Evolutionary conservation across 2,888 invertebrate genomes (phyloP), one percentile per base, ranked within the genome.

Genomic region (Sylvicola cinctus): DNA sequence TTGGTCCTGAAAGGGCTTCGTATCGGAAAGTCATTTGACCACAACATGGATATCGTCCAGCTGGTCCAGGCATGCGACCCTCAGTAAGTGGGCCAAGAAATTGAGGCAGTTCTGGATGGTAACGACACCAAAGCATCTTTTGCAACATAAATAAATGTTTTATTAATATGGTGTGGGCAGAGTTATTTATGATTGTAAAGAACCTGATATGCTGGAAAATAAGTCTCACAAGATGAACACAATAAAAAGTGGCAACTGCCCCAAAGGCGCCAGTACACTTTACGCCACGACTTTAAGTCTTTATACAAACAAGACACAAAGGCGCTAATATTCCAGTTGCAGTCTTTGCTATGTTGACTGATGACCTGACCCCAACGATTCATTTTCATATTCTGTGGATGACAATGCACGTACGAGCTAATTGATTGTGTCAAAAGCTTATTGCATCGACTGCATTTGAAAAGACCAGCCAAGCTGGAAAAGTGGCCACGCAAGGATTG

Each of bases 181-280:
- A n/a, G 16, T 35, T 25, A 10, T 17, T 27, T 20, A 29, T 2
- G 14, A 25, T 26, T 10, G 40, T 43, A 44, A 30, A 39, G 40
- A 32, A 64, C 66, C 58, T 70, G 70, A 49, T 75, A 72, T 2
- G 72, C 68, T 0, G 83, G 77, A 49, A 81, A 84, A 51, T 70
- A 71, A 25, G 65, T 68, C 47, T 79, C 77, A 49, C 88, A 90
- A 3, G 70, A 66, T 32, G 70, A 68, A 49, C 93, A 93, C 38
- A 70, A 70, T 10, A 91, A 61, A 56, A 76, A 84, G 56, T 93
- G 91, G 41, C 85, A 76, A 46, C 80, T 78, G 0, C 85, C 85
- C 91, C 91, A 91, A 31, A 91, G 60, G 29, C 80, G 68, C 93
- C 93, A 93, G 58, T 91, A 93, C 3, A 90, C 85, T 48, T 74